Evolutionary conservation across 2,888 invertebrate species (phyloP), one percentile per base, ranked within the genome.

Genomic region (Xestoiulus laeticollis): DNA sequence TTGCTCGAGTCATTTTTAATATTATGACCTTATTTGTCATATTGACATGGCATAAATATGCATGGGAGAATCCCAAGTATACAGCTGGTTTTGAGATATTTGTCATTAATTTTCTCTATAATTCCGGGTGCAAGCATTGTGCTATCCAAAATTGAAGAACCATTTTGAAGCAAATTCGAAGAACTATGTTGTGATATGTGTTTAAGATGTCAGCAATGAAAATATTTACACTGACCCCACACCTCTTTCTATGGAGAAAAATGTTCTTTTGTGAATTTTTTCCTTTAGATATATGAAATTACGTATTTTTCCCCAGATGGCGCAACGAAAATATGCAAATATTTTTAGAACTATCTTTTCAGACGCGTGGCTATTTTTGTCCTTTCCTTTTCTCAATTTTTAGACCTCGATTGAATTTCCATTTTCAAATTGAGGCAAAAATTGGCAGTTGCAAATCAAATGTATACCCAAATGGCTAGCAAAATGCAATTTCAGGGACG

Each of bases 391-490:
- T 26, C 2, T 6, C 68, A 68, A 68, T 68, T 68, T 68, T 59
- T 59, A 0, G 59, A 59, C 59, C 59, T 59, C 59, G 59, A 59
- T 68, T 68, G 68, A 22, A 68, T 68, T 68, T 68, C 68, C 68
- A 68, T 68, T 68, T 68, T 68, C 68, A 68, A 26, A 68, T 68
- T 68, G 68, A 68, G 68, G 68, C 68, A 68, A 68, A 26, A 68
- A 26, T 68, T 68, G 68, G 22, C 68, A 68, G 26, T 68, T 68
- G 68, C 68, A 68, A 68, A 68, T 68, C 68, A 68, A 68, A 68
- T 68, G 68, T 22, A 68, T 68, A 22, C 68, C 68, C 68, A 68
- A 68, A 68, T 68, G 68, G 68, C 68, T 26, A 0, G 68, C 68
- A 26, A 68, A 68, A 68, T 68, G n/a, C 68, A 68, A 68, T 68